Evolutionary conservation across 1,140 invertebrate genomes (phyloP).

Genomic region (Hermatobates lingyangjiaoensis): DNA sequence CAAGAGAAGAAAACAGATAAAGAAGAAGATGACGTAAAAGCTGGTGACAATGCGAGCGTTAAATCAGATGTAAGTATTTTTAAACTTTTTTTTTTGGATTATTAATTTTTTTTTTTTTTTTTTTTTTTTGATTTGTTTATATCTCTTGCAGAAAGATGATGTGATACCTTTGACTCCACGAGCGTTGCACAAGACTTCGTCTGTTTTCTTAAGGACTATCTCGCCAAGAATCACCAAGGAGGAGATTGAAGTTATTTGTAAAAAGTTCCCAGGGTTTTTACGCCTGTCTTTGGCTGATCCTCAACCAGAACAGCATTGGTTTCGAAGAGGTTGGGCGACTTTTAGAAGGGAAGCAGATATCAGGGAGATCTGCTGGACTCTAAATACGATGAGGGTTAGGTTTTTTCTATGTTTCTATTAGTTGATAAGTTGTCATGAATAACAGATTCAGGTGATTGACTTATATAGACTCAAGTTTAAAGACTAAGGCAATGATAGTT

Average conservation of each 20-base stretch:
- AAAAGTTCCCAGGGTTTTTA: constrained; percentile 86
- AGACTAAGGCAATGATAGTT: too few species aligned
- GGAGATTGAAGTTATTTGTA: constrained; percentile 93
- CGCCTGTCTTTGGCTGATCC: constrained; percentile 93
- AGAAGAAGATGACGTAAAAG: constrained; percentile 12
- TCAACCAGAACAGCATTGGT: constrained; percentile 83
- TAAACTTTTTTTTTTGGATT: neutral
- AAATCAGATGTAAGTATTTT: constrained; percentile 6
- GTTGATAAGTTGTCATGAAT: too few species aligned
- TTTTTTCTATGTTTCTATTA: too few species aligned
- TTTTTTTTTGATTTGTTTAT: neutral
- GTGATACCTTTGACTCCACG: constrained; percentile 38
- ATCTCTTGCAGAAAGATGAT: constrained; percentile 18
- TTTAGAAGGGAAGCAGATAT: constrained; percentile 94
- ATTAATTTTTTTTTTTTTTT: constrained; percentile 10
- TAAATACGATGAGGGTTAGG: constrained; percentile 85
- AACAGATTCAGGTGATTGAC: too few species aligned
- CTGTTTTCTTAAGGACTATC: constrained; percentile 90
- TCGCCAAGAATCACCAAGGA: constrained; percentile 88
- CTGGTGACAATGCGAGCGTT: constrained; percentile 7
- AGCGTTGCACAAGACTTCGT: constrained; percentile 79
- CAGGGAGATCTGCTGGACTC: constrained; percentile 97
- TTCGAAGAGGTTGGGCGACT: constrained; percentile 93
- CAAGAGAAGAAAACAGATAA: too few species aligned
- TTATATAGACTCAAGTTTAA: too few species aligned